Conservation (phyloP, 2,113 vertebrate genomes). For the Campylomormyrus tamandua region DNA sequence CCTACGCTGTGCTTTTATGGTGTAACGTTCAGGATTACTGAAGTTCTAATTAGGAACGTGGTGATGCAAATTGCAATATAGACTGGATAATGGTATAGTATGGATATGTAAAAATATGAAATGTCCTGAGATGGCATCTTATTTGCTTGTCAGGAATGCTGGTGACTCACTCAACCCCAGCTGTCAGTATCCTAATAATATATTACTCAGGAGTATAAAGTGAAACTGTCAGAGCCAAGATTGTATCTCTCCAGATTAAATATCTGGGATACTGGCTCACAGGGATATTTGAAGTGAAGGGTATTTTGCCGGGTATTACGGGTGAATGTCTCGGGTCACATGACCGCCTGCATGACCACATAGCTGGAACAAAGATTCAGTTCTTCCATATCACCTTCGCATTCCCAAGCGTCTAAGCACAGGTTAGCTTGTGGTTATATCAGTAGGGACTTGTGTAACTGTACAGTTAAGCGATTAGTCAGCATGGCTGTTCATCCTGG, state of each 20-base stretch:
- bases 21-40: not conserved
- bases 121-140: not conserved
- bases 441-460: not conserved
- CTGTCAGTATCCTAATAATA: conserved; percentile 4
- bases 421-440: not conserved
- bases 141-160: conserved; percentile 1
- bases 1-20: not conserved
- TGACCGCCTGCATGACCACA: not conserved
- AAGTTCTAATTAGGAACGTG: not conserved
- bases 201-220: conserved; percentile 2
- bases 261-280: not conserved
- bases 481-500: not conserved
- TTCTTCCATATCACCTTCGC: not conserved
- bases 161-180: conserved; percentile 1
- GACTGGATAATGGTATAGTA: not conserved
- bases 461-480: not conserved
- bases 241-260: not conserved
- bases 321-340: not conserved
- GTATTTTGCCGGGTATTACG: not conserved
- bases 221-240: not conserved
- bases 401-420: not conserved
- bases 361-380: not conserved
- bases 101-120: not conserved
- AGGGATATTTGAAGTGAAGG: not conserved
- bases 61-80: not conserved